These are phyloP conservation scores for Cantharis flavilabris DNA, from an alignment of 2,888 invertebrate species.

Conservation along the genomic window DNA sequence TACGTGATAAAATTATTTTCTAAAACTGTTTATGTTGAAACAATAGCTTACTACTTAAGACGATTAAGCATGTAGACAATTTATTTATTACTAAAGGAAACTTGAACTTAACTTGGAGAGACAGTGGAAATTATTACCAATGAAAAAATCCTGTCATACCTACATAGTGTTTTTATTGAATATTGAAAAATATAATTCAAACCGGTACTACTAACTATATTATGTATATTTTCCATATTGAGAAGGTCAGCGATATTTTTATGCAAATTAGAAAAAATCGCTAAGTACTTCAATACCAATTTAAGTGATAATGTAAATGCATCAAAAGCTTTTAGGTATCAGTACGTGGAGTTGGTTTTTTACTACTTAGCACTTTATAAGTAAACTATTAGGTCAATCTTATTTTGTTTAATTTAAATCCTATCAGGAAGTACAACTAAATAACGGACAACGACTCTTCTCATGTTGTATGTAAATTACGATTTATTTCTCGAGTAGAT, in stretches of 20 bases:
- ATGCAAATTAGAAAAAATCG: neutral
- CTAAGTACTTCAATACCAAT: neutral
- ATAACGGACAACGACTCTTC: conserved; percentile 22
- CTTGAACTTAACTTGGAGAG: neutral
- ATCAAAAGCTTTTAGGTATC: neutral
- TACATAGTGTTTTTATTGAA: too few relatives aligned
- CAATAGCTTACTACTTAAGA: neutral
- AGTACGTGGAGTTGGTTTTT: neutral
- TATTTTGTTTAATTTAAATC: conserved; percentile 4
- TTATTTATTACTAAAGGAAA: neutral
- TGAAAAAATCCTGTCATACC: too few relatives aligned
- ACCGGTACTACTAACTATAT: too few relatives aligned
- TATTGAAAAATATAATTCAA: too few relatives aligned
- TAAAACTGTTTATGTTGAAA: neutral
- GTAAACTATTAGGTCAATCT: neutral
- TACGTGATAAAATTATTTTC: neutral
- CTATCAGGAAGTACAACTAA: conserved; percentile 9
- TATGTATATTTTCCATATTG: neutral
- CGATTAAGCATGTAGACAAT: neutral
- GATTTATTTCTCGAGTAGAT: neutral
- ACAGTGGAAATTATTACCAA: neutral
- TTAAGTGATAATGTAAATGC: neutral
- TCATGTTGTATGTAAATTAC: neutral
- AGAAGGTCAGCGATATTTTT: neutral
- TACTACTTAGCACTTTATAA: neutral